Evolutionary conservation across 1,140 invertebrate species (phyloP), one percentile per base, ranked within the genome.

Genomic region (Myzus persicae): DNA sequence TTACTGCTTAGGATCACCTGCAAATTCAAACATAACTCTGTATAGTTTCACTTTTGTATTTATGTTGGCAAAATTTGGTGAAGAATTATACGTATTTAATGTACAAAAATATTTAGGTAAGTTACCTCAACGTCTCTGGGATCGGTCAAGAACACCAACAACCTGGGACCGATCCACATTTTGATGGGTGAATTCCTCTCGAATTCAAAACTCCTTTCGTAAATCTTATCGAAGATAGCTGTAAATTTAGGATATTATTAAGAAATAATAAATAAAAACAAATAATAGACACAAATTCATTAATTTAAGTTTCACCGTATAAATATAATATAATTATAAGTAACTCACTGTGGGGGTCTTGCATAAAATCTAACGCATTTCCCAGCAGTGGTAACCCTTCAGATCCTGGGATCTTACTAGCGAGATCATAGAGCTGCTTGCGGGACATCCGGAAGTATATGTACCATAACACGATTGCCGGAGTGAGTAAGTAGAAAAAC

Each of bases 381-480:
- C 97, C 97, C 54, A 98, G 94, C 0, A 98, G 91, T 0, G 97
- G 97, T 14, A 96, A 95, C 22, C 97, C 97, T 8, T 95, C 94
- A 0, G 97, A 97, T 94, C 97, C 97, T 8, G 96, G 96, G 42
- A 98, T 94, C 94, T 97, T 97, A 6, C 96, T 96, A 1, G 97
- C 97, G 67, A 97, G 95, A 95, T 97, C 96, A 91, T 97, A 95
- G 95, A 98, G 95, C 94, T 97, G 96, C 40, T 96, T 95, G 40
- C 97, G 96, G 0, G 97, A 97, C 93, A 97, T 95, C 67, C 96
- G 96, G 96, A 97, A 98, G 95, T 98, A 98, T 42, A 96, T 95
- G 94, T 96, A 97, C 95, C 96, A 97, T 22, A 98, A 95, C 0
- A 97, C 94, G 20, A 97, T 14, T 0, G 97, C 96, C 24, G 97